Conservation (phyloP, 2,888 invertebrate species). For the Chironomus riparius region DNA sequence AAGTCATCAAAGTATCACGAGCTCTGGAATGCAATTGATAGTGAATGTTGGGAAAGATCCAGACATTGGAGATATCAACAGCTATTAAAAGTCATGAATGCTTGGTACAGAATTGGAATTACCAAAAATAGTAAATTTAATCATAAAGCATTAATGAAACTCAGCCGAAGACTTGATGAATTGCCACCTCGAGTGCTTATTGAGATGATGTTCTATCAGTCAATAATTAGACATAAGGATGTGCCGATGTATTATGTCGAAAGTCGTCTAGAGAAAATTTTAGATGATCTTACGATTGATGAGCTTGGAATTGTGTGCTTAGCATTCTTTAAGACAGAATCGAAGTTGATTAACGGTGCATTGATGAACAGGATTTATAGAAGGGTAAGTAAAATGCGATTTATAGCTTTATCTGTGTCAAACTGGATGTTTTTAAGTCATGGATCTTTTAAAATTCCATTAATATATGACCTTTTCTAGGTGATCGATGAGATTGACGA, state of each 20-base stretch:
- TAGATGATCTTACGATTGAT: constrained; percentile 50
- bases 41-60: constrained; percentile 48
- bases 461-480: not conserved
- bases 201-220: constrained; percentile 57
- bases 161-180: constrained; percentile 49
- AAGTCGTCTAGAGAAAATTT: constrained; percentile 44
- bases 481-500: not conserved
- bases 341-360: constrained; percentile 47
- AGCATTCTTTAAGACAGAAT: constrained; percentile 70
- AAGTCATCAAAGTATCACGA: constrained; percentile 48
- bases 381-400: constrained; percentile 35
- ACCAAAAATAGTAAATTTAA: constrained; percentile 50
- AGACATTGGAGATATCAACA: constrained; percentile 47
- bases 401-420: too few relatives aligned
- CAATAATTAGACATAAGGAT: constrained; percentile 48
- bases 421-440: not conserved
- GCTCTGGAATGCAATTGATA: constrained; percentile 59
- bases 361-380: constrained; percentile 47
- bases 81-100: constrained; percentile 50
- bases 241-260: constrained; percentile 59
- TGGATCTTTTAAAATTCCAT: not conserved
- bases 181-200: constrained; percentile 55
- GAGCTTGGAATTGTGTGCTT: constrained; percentile 63
- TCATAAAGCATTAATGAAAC: constrained; percentile 45
- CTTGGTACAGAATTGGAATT: constrained; percentile 54